phyloP scores from a whole-genome alignment of 2,888 invertebrate genomes.

The Lumbricus terrestris region DNA sequence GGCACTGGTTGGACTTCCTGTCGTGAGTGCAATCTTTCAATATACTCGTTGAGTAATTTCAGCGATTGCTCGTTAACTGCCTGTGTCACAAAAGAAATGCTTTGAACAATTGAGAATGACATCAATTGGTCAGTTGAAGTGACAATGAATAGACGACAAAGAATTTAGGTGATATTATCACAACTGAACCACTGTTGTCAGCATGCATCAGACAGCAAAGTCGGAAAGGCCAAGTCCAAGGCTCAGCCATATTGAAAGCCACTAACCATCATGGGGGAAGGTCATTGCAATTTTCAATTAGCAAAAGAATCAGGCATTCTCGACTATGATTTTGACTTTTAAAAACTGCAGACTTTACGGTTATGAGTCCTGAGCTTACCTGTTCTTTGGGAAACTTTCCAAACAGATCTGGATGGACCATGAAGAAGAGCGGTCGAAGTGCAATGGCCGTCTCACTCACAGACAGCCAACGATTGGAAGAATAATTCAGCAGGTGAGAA shows the following conservation, averaged over 20 bases:
- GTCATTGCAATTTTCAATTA: not conserved
- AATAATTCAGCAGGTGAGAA: not conserved
- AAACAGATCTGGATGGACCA: slow-evolving; percentile 92
- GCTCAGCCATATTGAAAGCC: not conserved
- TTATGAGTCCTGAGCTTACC: slow-evolving; percentile 64
- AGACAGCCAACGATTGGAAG: slow-evolving; percentile 40
- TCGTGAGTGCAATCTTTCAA: slow-evolving; percentile 72
- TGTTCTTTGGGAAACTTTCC: slow-evolving; percentile 85
- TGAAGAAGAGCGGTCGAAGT: slow-evolving; percentile 87
- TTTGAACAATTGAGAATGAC: not conserved
- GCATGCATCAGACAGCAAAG: not conserved
- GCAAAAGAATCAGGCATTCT: not conserved
- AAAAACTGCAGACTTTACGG: not conserved
- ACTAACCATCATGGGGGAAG: not conserved
- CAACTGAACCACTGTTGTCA: not conserved
- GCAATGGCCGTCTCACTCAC: slow-evolving; percentile 78
- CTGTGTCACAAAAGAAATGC: slow-evolving; percentile 64
- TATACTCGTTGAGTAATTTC: slow-evolving; percentile 79
- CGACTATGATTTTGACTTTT: not conserved
- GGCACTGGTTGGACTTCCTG: slow-evolving; percentile 67
- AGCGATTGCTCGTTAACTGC: slow-evolving; percentile 85
- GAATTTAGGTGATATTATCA: not conserved
- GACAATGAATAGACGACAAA: not conserved
- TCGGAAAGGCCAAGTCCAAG: too few species aligned
- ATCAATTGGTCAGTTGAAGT: not conserved